Percentiles rank a stretch among this genome's conserved stretches.
Evolutionary conservation across 2,888 invertebrate genomes (phyloP).

Genomic region (Protonemura montana): DNA sequence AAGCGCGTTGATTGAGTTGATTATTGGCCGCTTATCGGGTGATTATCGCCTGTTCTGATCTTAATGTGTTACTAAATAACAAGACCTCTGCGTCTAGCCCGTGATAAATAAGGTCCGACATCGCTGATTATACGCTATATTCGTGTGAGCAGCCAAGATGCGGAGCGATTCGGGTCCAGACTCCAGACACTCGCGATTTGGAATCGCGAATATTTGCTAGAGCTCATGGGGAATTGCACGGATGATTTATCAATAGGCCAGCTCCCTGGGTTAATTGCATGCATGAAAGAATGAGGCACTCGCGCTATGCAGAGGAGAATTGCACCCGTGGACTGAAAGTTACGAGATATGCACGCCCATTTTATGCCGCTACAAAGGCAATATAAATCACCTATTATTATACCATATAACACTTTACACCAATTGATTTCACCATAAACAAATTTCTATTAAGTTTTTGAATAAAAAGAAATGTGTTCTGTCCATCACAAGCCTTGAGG

Average conservation of each 20-base stretch:
- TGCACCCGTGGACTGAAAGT: conserved; percentile 18
- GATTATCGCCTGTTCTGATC: conserved; percentile 30
- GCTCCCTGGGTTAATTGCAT: not conserved
- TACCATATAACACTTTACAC: conserved; percentile 28
- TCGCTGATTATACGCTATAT: not conserved
- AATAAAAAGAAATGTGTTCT: conserved; percentile 35
- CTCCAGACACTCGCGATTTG: not conserved
- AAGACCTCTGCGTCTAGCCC: conserved; percentile 16
- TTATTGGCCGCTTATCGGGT: conserved; percentile 26
- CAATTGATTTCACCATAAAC: conserved; percentile 40
- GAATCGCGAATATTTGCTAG: not conserved
- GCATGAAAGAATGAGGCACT: not conserved
- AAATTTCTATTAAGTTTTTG: conserved; percentile 39
- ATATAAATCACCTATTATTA: conserved; percentile 36
- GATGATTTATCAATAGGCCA: conserved; percentile 32
- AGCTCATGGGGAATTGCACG: conserved; percentile 4
- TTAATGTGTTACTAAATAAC: conserved; percentile 40
- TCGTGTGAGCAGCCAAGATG: not conserved
- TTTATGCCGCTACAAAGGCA: conserved; percentile 9
- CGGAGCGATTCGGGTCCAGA: not conserved
- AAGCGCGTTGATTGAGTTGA: conserved; percentile 36
- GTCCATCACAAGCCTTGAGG: conserved; percentile 30
- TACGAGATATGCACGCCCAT: conserved; percentile 21
- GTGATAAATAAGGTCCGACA: conserved; percentile 32
- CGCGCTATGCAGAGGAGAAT: not conserved